These are phyloP conservation scores for Melanotaenia pygmaea DNA, from an alignment of 2,797 vertebrate genomes.

Conservation along the genomic window DNA sequence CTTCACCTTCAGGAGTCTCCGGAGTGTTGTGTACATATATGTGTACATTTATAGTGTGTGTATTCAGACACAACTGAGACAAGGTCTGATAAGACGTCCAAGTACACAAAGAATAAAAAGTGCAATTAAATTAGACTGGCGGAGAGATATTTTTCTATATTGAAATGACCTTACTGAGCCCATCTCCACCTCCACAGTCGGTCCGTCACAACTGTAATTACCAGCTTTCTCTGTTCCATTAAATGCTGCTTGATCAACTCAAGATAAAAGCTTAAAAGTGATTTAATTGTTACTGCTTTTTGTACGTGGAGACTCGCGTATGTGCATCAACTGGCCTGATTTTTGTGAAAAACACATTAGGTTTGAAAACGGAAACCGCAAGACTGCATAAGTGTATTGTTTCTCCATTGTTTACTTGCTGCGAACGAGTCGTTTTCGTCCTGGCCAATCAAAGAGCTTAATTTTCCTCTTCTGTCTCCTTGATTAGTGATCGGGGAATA, in stretches of 20 bases:
- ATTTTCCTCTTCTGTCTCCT: too few species aligned
- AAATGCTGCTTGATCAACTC: slow-evolving; percentile 10
- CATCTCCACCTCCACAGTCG: not conserved
- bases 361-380: too few species aligned
- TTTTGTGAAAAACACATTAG: too few species aligned
- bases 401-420: too few species aligned
- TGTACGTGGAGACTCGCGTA: not conserved
- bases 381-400: too few species aligned
- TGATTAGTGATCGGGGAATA: too few species aligned
- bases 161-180: slow-evolving; percentile 30
- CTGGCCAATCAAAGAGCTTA: too few species aligned
- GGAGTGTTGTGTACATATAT: slow-evolving; percentile 12
- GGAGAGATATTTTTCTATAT: slow-evolving; percentile 27
- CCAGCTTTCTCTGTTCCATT: slow-evolving; percentile 32
- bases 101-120: slow-evolving; percentile 44
- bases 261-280: slow-evolving; percentile 3
- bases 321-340: too few species aligned
- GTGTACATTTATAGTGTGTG: slow-evolving; percentile 18
- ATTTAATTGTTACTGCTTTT: not conserved
- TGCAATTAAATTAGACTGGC: slow-evolving; percentile 32
- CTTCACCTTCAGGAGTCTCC: slow-evolving; percentile 55
- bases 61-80: slow-evolving; percentile 13
- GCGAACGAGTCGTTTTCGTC: too few species aligned
- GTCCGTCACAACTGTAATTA: slow-evolving; percentile 39
- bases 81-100: slow-evolving; percentile 35